Percentiles rank a stretch among this genome's conserved stretches.
phyloP scores from a whole-genome alignment of 2,888 invertebrate species.

The Sialis fuliginosa region DNA sequence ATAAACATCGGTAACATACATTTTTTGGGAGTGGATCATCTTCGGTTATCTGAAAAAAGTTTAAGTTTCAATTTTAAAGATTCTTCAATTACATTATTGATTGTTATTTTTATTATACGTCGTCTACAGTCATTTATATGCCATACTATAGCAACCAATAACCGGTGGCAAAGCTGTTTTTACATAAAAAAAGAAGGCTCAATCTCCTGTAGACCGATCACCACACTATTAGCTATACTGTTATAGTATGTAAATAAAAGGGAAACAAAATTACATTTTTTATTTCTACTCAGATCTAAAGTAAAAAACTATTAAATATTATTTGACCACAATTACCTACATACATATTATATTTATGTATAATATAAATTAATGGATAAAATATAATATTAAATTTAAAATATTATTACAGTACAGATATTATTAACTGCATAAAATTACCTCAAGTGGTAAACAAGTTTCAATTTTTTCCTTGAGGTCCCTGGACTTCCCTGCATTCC shows the following conservation, averaged over 20 bases:
- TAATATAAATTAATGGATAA: no score
- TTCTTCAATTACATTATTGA: no score
- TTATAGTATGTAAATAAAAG: no score
- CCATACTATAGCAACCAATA: background rate
- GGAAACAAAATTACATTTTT: no score
- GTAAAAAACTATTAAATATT: no score
- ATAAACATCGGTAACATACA: constrained; percentile 29
- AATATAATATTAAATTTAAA: no score
- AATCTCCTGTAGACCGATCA: background rate
- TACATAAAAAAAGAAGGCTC: background rate
- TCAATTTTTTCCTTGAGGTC: constrained; percentile 24
- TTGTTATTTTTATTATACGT: no score
- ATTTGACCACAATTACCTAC: no score
- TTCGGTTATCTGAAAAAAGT: constrained; percentile 22
- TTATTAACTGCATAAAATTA: constrained; percentile 15
- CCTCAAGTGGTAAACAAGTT: constrained; percentile 25
- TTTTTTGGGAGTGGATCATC: constrained; percentile 26
- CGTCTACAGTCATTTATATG: background rate
- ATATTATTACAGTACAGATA: background rate
- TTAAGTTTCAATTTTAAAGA: no score
- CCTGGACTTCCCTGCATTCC: constrained; percentile 15
- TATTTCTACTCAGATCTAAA: no score
- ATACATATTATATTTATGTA: no score
- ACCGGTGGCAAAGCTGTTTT: background rate
- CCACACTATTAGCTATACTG: no score